Conservation (phyloP, 1,140 invertebrate genomes). For the Mizuhopecten yessoensis region DNA sequence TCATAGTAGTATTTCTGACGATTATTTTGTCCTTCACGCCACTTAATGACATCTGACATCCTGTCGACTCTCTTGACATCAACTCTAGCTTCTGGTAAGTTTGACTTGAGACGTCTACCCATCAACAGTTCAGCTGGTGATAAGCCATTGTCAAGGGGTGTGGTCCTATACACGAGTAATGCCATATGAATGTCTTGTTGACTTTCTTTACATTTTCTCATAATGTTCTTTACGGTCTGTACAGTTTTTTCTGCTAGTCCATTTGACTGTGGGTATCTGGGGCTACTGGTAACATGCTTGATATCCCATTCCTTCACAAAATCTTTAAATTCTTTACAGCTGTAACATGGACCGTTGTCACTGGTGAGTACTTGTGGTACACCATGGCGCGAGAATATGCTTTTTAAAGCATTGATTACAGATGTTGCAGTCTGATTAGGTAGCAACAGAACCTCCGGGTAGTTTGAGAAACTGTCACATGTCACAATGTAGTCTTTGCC, state of each 20-base stretch:
- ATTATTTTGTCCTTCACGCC: no score
- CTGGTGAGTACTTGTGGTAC: conserved; percentile 30
- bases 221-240: conserved; percentile 66
- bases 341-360: conserved; percentile 67
- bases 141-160: not conserved
- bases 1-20: no score
- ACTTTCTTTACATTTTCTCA: conserved; percentile 46
- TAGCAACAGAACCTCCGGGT: not conserved
- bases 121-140: conserved; percentile 49
- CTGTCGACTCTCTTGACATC: no score
- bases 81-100: not conserved
- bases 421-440: not conserved
- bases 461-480: no score
- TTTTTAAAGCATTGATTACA: conserved; percentile 41
- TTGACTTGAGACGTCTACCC: conserved; percentile 37
- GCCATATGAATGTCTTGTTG: conserved; percentile 34
- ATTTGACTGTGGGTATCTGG: conserved; percentile 62
- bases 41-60: no score
- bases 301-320: conserved; percentile 61
- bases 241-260: conserved; percentile 66
- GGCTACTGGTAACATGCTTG: conserved; percentile 63
- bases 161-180: conserved; percentile 42
- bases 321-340: conserved; percentile 58
- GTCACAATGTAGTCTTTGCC: no score
- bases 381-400: conserved; percentile 33